A percentile compares a stretch with the other conserved stretches of the same genome.
These are phyloP conservation scores for Helicolenus hilgendorfi DNA, from an alignment of 2,797 vertebrate species.

Conservation along the genomic window DNA sequence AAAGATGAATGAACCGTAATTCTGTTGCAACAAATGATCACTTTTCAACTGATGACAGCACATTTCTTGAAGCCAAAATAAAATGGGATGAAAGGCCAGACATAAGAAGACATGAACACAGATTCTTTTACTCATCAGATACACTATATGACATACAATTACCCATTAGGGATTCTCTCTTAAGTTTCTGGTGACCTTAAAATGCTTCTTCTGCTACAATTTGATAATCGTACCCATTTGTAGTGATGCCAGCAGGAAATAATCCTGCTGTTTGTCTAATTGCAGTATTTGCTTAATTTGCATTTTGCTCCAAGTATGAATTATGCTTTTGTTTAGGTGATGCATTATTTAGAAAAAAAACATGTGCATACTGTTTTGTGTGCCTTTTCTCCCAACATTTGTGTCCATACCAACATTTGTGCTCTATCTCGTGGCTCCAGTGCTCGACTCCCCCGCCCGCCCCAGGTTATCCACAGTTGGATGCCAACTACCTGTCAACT, in stretches of 20 bases:
- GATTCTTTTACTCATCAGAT: background rate
- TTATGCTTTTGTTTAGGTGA: background rate
- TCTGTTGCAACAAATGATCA: conserved; percentile 24
- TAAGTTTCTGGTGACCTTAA: background rate
- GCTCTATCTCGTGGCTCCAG: conserved; percentile 3
- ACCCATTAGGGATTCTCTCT: background rate
- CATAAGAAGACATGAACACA: background rate
- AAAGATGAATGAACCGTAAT: conserved; percentile 18
- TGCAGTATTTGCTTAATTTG: background rate
- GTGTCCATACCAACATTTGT: background rate
- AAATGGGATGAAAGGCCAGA: conserved; percentile 8
- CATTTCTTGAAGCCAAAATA: background rate
- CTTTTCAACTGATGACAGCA: conserved; percentile 11
- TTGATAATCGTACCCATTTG: background rate
- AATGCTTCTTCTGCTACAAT: background rate
- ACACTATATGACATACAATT: background rate
- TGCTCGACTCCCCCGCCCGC: background rate
- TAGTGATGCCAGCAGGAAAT: background rate
- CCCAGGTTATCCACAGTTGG: conserved; percentile 13
- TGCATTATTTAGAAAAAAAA: background rate
- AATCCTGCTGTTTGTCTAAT: background rate
- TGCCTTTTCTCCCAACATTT: background rate
- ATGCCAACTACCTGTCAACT: conserved; percentile 16
- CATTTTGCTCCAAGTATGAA: background rate
- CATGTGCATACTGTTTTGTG: background rate